A percentile compares a stretch with the other conserved stretches of the same genome.
phyloP scores from a whole-genome alignment of 1,140 invertebrate genomes.

The Drosophila persimilis region DNA sequence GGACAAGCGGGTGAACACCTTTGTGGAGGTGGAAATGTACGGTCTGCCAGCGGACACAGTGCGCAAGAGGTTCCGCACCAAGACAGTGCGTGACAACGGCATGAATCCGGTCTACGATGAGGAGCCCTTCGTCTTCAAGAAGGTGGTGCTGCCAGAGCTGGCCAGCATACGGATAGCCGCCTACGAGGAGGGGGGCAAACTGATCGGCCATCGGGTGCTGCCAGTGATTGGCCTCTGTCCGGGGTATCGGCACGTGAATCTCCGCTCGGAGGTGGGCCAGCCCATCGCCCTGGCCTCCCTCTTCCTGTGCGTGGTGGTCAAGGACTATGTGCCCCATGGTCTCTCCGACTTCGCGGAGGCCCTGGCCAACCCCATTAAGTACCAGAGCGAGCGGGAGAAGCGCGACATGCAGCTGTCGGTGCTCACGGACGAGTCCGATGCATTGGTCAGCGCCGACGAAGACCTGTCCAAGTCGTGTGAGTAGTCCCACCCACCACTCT shows the following conservation, averaged over 20 bases:
- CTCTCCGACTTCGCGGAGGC: slow-evolving; percentile 97
- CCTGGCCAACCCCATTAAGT: slow-evolving; percentile 98
- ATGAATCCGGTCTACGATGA: slow-evolving; percentile 98
- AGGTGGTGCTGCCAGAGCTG: slow-evolving; percentile 98
- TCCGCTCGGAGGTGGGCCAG: slow-evolving; percentile 97
- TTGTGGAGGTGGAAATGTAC: slow-evolving; percentile 99
- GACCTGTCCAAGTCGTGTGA: slow-evolving; percentile 82
- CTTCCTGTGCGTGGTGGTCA: slow-evolving; percentile 96
- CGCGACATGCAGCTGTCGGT: slow-evolving; percentile 94
- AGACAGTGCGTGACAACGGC: slow-evolving; percentile 96
- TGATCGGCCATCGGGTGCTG: slow-evolving; percentile 97
- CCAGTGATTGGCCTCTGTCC: slow-evolving; percentile 98
- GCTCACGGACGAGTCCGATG: slow-evolving; percentile 92
- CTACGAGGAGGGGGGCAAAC: slow-evolving; percentile 97
- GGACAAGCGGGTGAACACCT: slow-evolving; percentile 97
- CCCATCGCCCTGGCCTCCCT: slow-evolving; percentile 94
- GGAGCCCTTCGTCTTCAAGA: slow-evolving; percentile 99
- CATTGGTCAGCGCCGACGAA: slow-evolving; percentile 82
- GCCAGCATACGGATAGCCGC: slow-evolving; percentile 97
- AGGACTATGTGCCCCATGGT: slow-evolving; percentile 98
- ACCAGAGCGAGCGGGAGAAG: slow-evolving; percentile 96
- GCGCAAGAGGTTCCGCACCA: slow-evolving; percentile 97
- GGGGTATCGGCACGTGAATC: slow-evolving; percentile 94
- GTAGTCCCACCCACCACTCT: slow-evolving; percentile 17
- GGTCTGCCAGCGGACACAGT: slow-evolving; percentile 99